Evolutionary conservation across 2,888 invertebrate species (phyloP).

Genomic region (Spodoptera littoralis): DNA sequence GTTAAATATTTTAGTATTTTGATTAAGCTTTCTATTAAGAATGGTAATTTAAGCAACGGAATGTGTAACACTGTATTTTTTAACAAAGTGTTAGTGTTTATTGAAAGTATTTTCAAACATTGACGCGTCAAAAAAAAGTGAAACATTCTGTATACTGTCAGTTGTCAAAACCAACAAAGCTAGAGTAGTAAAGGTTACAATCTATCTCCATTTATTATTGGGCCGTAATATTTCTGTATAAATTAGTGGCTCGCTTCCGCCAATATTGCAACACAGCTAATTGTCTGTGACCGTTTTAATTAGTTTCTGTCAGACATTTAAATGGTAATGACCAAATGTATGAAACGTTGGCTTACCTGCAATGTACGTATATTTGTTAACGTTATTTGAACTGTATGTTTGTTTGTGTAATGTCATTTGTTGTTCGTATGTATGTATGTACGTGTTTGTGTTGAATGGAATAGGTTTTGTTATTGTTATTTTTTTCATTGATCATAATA

Average conservation of each 20-base stretch:
- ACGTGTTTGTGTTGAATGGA: constrained; percentile 13
- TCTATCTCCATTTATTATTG: constrained; percentile 40
- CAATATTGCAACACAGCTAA: constrained; percentile 64
- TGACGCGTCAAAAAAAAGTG: too few relatives aligned
- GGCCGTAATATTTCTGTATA: constrained; percentile 49
- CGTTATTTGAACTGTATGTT: constrained; percentile 34
- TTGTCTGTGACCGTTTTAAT: constrained; percentile 69
- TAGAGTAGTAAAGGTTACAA: constrained; percentile 13
- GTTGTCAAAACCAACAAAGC: constrained; percentile 9
- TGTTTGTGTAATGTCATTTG: constrained; percentile 38
- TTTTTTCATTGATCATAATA: too few relatives aligned
- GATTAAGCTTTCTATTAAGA: too few relatives aligned
- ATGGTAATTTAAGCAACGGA: too few relatives aligned
- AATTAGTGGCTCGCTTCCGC: constrained; percentile 57
- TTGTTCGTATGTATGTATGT: constrained; percentile 9
- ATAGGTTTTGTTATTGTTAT: too few relatives aligned
- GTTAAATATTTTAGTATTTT: too few relatives aligned
- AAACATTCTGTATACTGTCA: neutral
- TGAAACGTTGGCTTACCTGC: constrained; percentile 47
- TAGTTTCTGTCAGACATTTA: constrained; percentile 61
- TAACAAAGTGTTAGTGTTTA: too few relatives aligned
- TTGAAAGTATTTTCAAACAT: too few relatives aligned
- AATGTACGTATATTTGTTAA: constrained; percentile 34
- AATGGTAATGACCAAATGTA: constrained; percentile 56
- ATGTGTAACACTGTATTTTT: too few relatives aligned